A percentile compares a stretch with the other conserved stretches of the same genome.
Evolutionary conservation across 2,888 invertebrate species (phyloP).

Genomic region (Glaucopsyche alexis): DNA sequence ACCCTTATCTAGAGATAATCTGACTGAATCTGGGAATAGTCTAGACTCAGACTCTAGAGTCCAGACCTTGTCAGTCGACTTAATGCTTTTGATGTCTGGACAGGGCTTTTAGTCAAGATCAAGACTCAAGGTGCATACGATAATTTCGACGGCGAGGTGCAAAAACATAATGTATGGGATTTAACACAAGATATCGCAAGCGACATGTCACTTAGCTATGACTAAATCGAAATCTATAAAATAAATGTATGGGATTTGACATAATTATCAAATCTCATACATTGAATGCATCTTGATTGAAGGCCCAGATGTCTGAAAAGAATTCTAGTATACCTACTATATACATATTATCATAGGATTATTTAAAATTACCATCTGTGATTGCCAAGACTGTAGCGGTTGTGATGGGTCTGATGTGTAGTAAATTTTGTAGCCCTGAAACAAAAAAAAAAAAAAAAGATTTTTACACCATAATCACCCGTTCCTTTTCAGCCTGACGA

Average conservation of each 20-base stretch:
- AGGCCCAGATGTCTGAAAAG: background rate
- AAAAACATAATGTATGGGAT: too few species aligned
- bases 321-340: background rate
- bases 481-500: too few species aligned
- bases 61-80: background rate
- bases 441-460: constrained; percentile 41
- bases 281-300: too few species aligned
- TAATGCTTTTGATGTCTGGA: background rate
- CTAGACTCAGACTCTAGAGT: background rate
- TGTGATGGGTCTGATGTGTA: constrained; percentile 95
- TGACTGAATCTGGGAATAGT: background rate
- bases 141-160: too few species aligned
- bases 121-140: too few species aligned
- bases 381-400: constrained; percentile 93
- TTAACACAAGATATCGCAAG: too few species aligned
- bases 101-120: background rate
- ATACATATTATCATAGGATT: too few species aligned
- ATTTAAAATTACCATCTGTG: constrained; percentile 84
- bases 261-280: too few species aligned
- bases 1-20: background rate
- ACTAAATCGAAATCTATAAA: too few species aligned
- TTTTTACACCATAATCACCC: background rate
- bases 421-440: constrained; percentile 97
- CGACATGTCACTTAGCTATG: too few species aligned
- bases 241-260: too few species aligned